Conservation (phyloP, 2,113 vertebrate species). For the Sapajus apella region DNA sequence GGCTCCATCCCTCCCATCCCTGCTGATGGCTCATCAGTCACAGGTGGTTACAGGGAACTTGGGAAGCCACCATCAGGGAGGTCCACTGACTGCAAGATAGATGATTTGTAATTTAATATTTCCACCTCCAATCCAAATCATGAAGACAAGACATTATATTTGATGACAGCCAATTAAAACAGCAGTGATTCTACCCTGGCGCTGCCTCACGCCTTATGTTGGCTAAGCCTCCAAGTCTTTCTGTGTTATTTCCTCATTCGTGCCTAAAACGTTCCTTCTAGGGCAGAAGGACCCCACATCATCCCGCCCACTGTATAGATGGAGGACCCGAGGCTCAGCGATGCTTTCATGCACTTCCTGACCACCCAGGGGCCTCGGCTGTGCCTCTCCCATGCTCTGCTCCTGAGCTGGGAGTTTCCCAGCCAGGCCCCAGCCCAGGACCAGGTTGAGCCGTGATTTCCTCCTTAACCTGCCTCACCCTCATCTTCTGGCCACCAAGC, state of each 20-base stretch:
- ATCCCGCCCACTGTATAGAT: not conserved
- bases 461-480: not conserved
- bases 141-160: not conserved
- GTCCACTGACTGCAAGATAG: not conserved
- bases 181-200: not conserved
- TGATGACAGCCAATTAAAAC: not conserved
- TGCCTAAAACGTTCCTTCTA: not conserved
- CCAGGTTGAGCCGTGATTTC: not conserved
- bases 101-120: not conserved
- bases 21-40: not conserved
- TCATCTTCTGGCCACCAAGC: not conserved
- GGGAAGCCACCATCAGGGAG: not conserved
- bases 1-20: not conserved
- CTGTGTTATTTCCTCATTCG: not conserved
- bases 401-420: not conserved
- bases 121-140: not conserved
- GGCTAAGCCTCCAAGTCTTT: not conserved
- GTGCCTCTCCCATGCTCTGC: not conserved
- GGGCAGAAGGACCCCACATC: not conserved
- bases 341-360: accelerated
- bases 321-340: not conserved
- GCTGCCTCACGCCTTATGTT: not conserved
- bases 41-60: not conserved
- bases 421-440: accelerated
- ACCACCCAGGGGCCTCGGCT: accelerated